Conservation (phyloP, 2,113 vertebrate genomes). For the Pteruthius melanotis region DNA sequence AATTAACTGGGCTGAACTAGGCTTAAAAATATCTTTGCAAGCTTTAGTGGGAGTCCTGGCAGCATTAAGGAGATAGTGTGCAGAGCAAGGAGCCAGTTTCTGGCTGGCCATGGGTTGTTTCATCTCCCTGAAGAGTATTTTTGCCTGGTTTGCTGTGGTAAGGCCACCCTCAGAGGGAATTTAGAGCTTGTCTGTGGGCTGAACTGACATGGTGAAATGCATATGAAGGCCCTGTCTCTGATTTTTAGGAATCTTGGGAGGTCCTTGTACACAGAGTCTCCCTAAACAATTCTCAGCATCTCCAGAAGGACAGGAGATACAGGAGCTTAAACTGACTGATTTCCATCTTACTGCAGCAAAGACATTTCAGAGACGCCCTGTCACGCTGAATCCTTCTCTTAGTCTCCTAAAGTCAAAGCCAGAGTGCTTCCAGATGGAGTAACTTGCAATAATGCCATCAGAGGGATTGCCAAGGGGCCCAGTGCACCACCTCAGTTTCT, state of each 20-base stretch:
- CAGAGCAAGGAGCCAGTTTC: not conserved
- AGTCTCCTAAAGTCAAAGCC: not conserved
- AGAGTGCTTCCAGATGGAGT: not conserved
- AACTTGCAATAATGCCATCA: not conserved
- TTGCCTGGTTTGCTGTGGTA: not conserved
- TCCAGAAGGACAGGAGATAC: not conserved
- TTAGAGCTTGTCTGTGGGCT: not conserved
- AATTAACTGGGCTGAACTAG: slow-evolving; percentile 51
- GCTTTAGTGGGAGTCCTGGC: slow-evolving; percentile 41
- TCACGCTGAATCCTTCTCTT: not conserved
- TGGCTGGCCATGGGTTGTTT: slow-evolving; percentile 1
- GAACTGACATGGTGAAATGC: not conserved
- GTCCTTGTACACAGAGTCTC: not conserved
- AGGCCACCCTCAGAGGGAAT: slow-evolving; percentile 25
- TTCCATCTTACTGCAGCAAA: not conserved
- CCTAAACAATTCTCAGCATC: not conserved
- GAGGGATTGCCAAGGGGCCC: not conserved
- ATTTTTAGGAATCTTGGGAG: slow-evolving; percentile 7
- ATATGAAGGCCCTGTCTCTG: not conserved
- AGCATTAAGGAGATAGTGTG: slow-evolving; percentile 25
- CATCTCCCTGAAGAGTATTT: not conserved
- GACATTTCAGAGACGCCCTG: not conserved
- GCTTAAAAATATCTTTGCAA: slow-evolving; percentile 57
- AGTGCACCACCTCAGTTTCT: not conserved
- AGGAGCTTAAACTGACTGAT: not conserved